A percentile compares a stretch with the other conserved stretches of the same genome.
These are phyloP conservation scores for Pseudomyrmex flavicornis DNA, from an alignment of 1,140 invertebrate genomes.

Conservation along the genomic window DNA sequence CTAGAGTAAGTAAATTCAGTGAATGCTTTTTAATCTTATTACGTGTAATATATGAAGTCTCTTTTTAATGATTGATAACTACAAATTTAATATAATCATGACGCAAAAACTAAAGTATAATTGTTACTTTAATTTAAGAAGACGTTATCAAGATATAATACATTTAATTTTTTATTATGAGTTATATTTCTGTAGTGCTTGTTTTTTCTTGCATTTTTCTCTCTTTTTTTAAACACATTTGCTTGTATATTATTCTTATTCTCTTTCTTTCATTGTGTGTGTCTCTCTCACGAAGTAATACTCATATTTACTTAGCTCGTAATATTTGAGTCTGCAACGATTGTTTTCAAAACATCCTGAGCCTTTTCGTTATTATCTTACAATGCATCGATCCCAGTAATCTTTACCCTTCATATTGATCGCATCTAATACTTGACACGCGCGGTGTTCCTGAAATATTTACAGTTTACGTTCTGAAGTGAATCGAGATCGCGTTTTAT, in stretches of 20 bases:
- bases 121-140: no score
- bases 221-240: background rate
- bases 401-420: background rate
- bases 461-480: slow-evolving; percentile 21
- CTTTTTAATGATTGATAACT: no score
- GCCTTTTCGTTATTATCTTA: slow-evolving; percentile 32
- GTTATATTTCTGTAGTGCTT: no score
- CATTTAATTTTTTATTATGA: no score
- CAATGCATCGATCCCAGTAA: background rate
- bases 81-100: no score
- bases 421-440: background rate
- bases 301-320: slow-evolving; percentile 12
- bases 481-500: slow-evolving; percentile 51
- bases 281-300: background rate
- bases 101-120: no score
- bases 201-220: background rate
- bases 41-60: no score
- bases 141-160: no score
- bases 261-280: background rate
- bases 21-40: no score
- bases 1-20: no score
- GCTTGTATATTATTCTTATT: background rate
- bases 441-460: slow-evolving; percentile 34
- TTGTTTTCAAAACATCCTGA: slow-evolving; percentile 35
- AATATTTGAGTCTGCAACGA: slow-evolving; percentile 17